Evolutionary conservation across 1,140 invertebrate species (phyloP).

Genomic region (Drosophila melanica): DNA sequence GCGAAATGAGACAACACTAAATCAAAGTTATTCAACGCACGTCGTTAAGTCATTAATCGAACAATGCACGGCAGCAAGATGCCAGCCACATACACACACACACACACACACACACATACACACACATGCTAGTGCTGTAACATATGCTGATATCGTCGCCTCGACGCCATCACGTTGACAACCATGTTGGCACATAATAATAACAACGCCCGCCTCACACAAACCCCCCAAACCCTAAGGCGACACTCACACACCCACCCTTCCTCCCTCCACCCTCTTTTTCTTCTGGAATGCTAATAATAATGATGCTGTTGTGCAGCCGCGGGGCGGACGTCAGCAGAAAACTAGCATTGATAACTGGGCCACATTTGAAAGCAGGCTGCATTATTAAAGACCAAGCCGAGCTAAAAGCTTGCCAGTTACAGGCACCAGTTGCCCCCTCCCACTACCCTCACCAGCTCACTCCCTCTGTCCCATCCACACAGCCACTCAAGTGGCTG

Average conservation of each 20-base stretch:
- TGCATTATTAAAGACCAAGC: conserved; percentile 6
- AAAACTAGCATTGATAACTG: conserved; percentile 16
- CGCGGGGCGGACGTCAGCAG: conserved; percentile 35
- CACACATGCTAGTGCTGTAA: conserved; percentile 38
- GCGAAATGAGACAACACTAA: conserved; percentile 79
- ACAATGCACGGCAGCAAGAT: conserved; percentile 75
- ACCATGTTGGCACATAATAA: conserved; percentile 79
- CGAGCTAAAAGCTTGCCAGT: conserved; percentile 2
- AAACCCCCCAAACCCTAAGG: background rate
- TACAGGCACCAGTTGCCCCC: too few relatives aligned
- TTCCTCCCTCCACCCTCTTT: too few relatives aligned
- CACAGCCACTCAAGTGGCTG: background rate
- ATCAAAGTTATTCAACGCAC: conserved; percentile 82
- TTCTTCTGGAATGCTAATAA: conserved; percentile 32
- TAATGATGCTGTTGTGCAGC: conserved; percentile 43
- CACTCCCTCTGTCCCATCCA: too few relatives aligned
- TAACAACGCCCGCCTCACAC: conserved; percentile 12
- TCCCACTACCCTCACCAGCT: too few relatives aligned
- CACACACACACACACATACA: background rate
- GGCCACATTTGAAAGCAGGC: conserved; percentile 38
- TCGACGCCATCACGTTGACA: conserved; percentile 66
- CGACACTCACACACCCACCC: background rate
- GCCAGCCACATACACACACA: conserved; percentile 29
- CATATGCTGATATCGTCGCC: conserved; percentile 76
- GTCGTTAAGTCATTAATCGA: conserved; percentile 83